phyloP scores from a whole-genome alignment of 2,888 invertebrate species.

The Leucophenga montana region DNA sequence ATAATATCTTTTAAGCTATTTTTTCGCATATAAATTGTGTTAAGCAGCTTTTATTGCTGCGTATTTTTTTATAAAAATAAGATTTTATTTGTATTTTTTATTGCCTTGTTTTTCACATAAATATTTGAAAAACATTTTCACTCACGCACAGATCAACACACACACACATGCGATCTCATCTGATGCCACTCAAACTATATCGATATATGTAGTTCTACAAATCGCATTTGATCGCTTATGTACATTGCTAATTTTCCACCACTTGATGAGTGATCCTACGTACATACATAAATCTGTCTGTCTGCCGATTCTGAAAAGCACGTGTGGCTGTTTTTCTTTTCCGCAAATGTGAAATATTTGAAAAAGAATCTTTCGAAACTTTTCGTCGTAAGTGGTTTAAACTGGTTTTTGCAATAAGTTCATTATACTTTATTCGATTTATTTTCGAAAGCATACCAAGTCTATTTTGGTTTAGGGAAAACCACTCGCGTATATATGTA shows the following conservation, averaged over 20 bases:
- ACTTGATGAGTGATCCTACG: constrained; percentile 48
- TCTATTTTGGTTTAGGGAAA: constrained; percentile 12
- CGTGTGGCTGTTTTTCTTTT: background rate
- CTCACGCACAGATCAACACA: constrained; percentile 28
- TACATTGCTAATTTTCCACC: background rate
- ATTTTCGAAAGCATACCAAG: constrained; percentile 20
- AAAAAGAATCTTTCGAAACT: constrained; percentile 46
- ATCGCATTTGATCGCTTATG: constrained; percentile 14
- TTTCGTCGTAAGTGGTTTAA: constrained; percentile 55
- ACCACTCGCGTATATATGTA: no score
- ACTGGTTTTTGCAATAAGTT: constrained; percentile 52
- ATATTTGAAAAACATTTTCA: constrained; percentile 37
- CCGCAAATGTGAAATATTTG: constrained; percentile 28
- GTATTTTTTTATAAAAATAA: constrained; percentile 18
- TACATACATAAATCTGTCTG: constrained; percentile 2
- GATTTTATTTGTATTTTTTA: constrained; percentile 33
- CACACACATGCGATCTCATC: constrained; percentile 5
- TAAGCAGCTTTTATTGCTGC: constrained; percentile 38
- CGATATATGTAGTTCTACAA: constrained; percentile 35
- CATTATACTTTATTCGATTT: constrained; percentile 23
- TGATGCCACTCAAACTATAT: constrained; percentile 20
- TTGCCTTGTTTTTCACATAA: constrained; percentile 20
- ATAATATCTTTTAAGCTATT: background rate
- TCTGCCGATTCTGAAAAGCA: constrained; percentile 13
- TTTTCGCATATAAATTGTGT: constrained; percentile 36